phyloP scores from a whole-genome alignment of 2,888 invertebrate genomes.

The Tupiocoris notatus region DNA sequence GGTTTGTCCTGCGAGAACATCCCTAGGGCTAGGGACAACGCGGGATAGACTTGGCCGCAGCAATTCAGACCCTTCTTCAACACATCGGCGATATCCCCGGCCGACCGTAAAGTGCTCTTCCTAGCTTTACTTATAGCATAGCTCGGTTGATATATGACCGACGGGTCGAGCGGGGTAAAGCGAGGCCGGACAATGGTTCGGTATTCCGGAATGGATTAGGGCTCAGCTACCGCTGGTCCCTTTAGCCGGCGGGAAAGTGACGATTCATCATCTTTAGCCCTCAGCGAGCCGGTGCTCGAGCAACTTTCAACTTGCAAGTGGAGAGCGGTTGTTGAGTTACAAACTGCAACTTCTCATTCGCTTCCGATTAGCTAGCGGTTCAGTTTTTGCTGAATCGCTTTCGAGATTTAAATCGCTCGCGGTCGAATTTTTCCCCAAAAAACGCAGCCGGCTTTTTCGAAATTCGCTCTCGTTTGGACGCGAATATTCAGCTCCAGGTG shows the following conservation, averaged over 20 bases:
- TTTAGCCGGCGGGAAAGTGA: not conserved
- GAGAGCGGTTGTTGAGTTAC: not conserved
- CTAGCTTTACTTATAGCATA: not conserved
- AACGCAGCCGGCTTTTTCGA: too few species aligned
- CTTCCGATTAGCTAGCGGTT: too few species aligned
- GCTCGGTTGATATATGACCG: not conserved
- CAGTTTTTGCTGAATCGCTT: too few species aligned
- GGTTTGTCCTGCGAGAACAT: conserved; percentile 9
- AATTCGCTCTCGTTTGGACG: too few species aligned
- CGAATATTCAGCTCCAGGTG: too few species aligned
- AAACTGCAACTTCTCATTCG: not conserved
- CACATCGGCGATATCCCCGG: not conserved
- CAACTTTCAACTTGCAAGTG: not conserved
- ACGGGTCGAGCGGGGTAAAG: not conserved
- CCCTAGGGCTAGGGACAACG: not conserved
- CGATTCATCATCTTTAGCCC: not conserved
- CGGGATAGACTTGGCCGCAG: not conserved
- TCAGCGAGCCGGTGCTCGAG: not conserved
- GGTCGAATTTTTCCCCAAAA: too few species aligned
- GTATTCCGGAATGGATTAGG: not conserved
- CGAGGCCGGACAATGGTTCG: not conserved
- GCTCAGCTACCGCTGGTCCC: too few species aligned
- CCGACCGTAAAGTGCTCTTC: not conserved
- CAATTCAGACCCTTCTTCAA: not conserved
- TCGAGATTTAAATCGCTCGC: too few species aligned